Base-by-base conservation (phyloP, 64 coral and sea anemone species). In the Pachyseris speciosa region DNA sequence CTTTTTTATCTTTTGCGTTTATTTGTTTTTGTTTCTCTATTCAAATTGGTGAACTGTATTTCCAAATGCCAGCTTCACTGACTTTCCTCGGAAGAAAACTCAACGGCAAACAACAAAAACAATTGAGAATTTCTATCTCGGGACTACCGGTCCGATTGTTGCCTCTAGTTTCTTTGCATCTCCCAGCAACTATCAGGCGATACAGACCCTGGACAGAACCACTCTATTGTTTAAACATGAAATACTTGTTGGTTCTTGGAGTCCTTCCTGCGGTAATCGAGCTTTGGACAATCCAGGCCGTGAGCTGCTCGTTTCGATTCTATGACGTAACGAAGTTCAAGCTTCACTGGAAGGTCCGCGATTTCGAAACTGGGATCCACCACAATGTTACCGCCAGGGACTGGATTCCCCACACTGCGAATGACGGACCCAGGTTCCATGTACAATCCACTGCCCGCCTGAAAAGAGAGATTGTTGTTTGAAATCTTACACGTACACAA, bases 291-390 rank as follows among this genome's bases (percentile, higher is more conserved):
- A 15, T 96, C 95, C 6, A 96, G 71, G 13, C 95, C 95, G 66
- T 79, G 83, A 44, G 95, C 95, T 22, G 92, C 95, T 15, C 91
- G 80, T 64, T 96, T 96, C 9, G 91, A 93, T 74, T 96, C 95
- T 9, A 96, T 96, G 32, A 91, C 95, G 73, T 96, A 96, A 41
- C 95, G 91, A 0, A 96, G 64, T 51, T 96, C 95, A 37, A 96
- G 80, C 55, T 96, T 96, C 4, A 96, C 95, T 9, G 95, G 95
- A 22, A 96, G 85, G 24, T 96, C 95, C 4, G 95, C 95, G 26
- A 96, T 96, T 50, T 96, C 95, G 48, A 96, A 96, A 80, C 86
- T 90, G 26, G 91, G 91, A 34, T 96, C 95, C 85, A 96, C 26
- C 40, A 71, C 22, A 29, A 96, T 80, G 28, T 74, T 78, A 29